Base-by-base conservation (phyloP, 2,888 invertebrate genomes). In the Hydraecia micacea region DNA sequence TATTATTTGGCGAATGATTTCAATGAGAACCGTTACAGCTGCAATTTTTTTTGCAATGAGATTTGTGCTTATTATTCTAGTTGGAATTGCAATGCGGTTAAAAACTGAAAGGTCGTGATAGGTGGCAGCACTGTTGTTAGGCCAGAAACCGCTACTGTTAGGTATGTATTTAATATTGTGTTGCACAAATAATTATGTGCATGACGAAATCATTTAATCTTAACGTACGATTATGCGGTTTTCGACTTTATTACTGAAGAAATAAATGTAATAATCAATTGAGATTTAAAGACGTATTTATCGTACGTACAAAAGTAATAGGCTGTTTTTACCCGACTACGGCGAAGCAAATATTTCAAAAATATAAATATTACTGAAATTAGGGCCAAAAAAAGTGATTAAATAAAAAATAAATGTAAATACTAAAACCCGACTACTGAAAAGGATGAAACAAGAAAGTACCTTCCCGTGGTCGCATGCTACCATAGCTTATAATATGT, bases 1-100 rank as follows among this genome's bases (percentile, higher is more conserved):
- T 68, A 73, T 68, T 70, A 49, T 70, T 66, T 39, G 46, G 52
- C 36, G 9, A 46, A 73, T 63, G 18, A 55, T 67, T 78, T 72
- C 28, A 79, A 62, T 39, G 25, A 3, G 55, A 39, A 68, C 72
- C 72, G 36, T 73, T 63, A 68, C 36, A 78, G 62, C 55, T 58
- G 62, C 55, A 73, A 9, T 46, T 13, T 36, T 36, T 36, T 36
- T 72, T 58, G 65, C 25, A 68, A 63, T 49, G 7, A 4, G 49
- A 13, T 13, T 67, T 46, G 18, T 63, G 55, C 13, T 42, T 76
- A 36, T 74, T 78, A 46, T 55, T 75, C 78, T n/a, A 46, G 15
- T 69, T 55, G 28, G 78, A 39, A 36, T 74, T 25, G 39, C 8
- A 32, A 65, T 36, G 36, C 13, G 36, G 25, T 36, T 25, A 36